Conservation (phyloP, 2,113 vertebrate species). For the Pseudois nayaur region DNA sequence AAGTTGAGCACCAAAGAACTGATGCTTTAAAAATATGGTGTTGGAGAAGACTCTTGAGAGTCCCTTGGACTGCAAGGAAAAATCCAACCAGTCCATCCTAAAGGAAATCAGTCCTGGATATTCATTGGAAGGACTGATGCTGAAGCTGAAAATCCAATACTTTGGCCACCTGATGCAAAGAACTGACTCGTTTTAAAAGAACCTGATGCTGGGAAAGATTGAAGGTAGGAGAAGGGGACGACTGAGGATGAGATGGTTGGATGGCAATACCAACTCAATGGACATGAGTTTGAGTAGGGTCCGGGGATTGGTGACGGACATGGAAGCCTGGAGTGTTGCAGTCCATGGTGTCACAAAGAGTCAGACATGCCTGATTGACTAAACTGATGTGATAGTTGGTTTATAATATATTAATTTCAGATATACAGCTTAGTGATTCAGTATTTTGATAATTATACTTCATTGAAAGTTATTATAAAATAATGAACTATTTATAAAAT, state of each 20-base stretch:
- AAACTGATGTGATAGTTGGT: background rate
- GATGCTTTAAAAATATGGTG: background rate
- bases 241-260: background rate
- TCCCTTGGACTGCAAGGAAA: background rate
- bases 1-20: background rate
- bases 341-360: background rate
- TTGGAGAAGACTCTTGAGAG: background rate
- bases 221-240: background rate
- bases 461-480: background rate
- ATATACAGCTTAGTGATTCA: background rate
- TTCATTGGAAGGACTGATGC: background rate
- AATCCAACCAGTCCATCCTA: background rate
- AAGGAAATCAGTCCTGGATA: background rate
- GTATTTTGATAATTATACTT: background rate
- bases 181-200: background rate
- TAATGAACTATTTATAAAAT: background rate
- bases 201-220: background rate
- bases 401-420: background rate
- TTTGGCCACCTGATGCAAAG: background rate
- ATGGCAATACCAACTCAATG: background rate
- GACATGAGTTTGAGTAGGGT: background rate
- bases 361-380: background rate
- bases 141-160: background rate
- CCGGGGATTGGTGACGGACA: background rate
- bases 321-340: background rate